Evolutionary conservation across 2,888 invertebrate genomes (phyloP).

Genomic region (Athripsodes cinereus): DNA sequence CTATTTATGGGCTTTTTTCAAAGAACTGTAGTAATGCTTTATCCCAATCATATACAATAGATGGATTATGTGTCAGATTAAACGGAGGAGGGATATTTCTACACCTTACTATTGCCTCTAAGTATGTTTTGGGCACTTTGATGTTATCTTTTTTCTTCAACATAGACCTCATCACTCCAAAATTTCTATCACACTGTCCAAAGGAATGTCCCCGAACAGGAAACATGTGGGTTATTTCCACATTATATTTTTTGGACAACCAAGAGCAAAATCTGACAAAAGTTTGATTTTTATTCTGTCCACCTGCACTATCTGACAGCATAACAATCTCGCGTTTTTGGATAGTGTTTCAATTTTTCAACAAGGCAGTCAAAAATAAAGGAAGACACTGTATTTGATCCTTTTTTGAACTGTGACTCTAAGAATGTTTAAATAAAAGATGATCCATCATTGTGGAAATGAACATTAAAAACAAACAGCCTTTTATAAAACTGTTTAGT

Average conservation of each 20-base stretch:
- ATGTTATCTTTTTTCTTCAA: not conserved
- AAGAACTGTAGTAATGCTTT: not conserved
- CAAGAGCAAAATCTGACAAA: not conserved
- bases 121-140: not conserved
- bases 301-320: not conserved
- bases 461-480: not conserved
- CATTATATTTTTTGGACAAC: not conserved
- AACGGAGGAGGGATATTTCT: not conserved
- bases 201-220: not conserved
- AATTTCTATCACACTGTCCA: not conserved
- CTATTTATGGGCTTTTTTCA: not conserved
- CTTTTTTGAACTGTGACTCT: not conserved
- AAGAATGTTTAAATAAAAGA: not conserved
- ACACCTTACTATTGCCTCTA: not conserved
- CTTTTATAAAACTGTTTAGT: not conserved
- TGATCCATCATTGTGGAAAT: not conserved
- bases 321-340: not conserved
- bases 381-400: not conserved
- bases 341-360: not conserved
- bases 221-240: not conserved
- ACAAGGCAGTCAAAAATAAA: not conserved
- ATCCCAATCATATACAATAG: not conserved
- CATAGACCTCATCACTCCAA: not conserved
- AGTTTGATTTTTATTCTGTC: not conserved
- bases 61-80: not conserved